Conservation (phyloP, 53 echinoderm and acorn worm species). For the Pentamera pediparva region DNA sequence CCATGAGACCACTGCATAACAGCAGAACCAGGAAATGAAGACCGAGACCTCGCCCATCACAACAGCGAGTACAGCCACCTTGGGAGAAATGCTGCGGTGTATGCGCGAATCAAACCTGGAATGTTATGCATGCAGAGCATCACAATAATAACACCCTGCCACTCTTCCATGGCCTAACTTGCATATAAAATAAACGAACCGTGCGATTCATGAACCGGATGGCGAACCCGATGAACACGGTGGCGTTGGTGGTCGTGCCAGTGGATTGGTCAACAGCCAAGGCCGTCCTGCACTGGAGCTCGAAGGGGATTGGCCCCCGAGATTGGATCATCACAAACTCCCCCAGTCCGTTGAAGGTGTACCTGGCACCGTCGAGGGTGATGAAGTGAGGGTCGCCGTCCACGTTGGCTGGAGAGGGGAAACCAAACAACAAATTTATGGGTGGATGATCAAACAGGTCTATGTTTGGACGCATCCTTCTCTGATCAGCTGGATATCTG, state of each 20-base stretch:
- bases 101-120: no score
- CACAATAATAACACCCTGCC: no score
- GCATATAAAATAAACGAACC: conserved; percentile 11
- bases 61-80: no score
- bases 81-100: no score
- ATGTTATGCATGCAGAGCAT: no score
- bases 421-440: neutral
- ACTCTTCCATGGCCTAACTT: no score
- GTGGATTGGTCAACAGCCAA: neutral
- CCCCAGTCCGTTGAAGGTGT: conserved; percentile 31
- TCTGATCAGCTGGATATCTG: no score
- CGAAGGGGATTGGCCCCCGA: neutral
- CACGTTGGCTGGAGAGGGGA: conserved; percentile 20
- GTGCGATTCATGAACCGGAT: neutral
- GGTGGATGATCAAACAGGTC: neutral
- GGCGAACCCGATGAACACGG: conserved; percentile 22
- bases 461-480: no score
- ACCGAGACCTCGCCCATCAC: no score
- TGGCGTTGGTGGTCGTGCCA: neutral
- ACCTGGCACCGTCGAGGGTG: conserved; percentile 17
- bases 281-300: conserved; percentile 26
- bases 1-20: no score
- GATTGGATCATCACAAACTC: conserved; percentile 24
- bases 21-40: no score
- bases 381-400: conserved; percentile 30